These are phyloP conservation scores for Rugalucina vietnamica DNA, from an alignment of 2,888 invertebrate genomes.

Conservation along the genomic window DNA sequence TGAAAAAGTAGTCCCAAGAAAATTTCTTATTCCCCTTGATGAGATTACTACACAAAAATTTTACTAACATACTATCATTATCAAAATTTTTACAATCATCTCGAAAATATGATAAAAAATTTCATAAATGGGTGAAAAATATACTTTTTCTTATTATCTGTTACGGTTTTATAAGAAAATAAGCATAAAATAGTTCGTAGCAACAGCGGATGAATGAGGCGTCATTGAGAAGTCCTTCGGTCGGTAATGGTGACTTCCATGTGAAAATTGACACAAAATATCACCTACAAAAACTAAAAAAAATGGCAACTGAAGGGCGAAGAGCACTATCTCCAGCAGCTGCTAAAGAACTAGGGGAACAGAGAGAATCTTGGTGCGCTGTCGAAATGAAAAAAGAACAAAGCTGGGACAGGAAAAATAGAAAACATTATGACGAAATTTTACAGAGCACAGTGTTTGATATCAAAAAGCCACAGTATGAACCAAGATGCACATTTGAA, in stretches of 20 bases:
- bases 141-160: too few relatives aligned
- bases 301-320: constrained; percentile 45
- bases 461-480: constrained; percentile 60
- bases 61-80: too few relatives aligned
- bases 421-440: constrained; percentile 71
- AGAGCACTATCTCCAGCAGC: constrained; percentile 64
- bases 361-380: constrained; percentile 80
- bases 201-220: constrained; percentile 64
- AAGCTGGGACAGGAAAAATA: constrained; percentile 76
- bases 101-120: too few relatives aligned
- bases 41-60: too few relatives aligned
- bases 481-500: constrained; percentile 72
- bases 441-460: constrained; percentile 71
- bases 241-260: background rate
- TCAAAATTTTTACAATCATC: too few relatives aligned
- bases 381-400: constrained; percentile 80
- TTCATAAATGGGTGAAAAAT: too few relatives aligned
- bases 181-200: constrained; percentile 38
- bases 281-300: background rate
- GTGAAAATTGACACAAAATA: background rate
- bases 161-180: background rate
- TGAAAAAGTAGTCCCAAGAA: too few relatives aligned
- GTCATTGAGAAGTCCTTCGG: constrained; percentile 49
- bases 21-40: too few relatives aligned
- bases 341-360: constrained; percentile 65